Percentiles rank a stretch among this genome's conserved stretches.
phyloP scores from a whole-genome alignment of 2,888 invertebrate species.

The Torymus auratus region DNA sequence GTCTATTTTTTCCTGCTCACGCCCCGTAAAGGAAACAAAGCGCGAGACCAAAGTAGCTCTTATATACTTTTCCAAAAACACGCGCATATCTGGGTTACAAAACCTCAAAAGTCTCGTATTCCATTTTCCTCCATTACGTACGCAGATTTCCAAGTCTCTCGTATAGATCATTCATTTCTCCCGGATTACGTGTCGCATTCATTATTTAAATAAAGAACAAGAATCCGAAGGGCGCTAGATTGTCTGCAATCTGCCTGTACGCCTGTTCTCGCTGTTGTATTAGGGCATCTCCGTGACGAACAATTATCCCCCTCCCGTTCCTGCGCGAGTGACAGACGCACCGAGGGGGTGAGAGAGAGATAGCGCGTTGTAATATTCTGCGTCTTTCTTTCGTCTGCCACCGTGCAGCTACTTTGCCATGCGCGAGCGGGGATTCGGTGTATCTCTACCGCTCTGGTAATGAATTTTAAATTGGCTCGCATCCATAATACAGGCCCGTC shows the following conservation, averaged over 20 bases:
- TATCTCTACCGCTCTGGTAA: constrained; percentile 66
- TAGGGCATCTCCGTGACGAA: constrained; percentile 70
- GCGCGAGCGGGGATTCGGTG: constrained; percentile 46
- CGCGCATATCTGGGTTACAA: no score
- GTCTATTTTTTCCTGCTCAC: constrained; percentile 32
- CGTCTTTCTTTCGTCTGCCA: constrained; percentile 16
- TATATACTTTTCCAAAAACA: constrained; percentile 3
- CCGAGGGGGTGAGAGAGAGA: constrained; percentile 55
- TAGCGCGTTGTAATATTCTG: constrained; percentile 27
- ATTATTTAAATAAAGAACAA: constrained; percentile 76
- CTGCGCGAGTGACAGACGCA: constrained; percentile 56
- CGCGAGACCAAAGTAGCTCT: constrained; percentile 2
- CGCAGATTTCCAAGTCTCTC: constrained; percentile 69
- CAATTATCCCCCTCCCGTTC: constrained; percentile 72
- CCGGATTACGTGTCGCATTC: constrained; percentile 54
- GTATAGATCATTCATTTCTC: constrained; percentile 74
- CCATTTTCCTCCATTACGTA: neutral
- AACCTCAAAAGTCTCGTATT: constrained; percentile 39
- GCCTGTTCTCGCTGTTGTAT: constrained; percentile 50
- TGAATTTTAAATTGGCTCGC: constrained; percentile 76
- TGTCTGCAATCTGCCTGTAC: constrained; percentile 53
- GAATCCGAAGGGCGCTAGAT: constrained; percentile 68
- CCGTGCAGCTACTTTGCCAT: constrained; percentile 15
- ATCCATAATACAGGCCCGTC: constrained; percentile 74
- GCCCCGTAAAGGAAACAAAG: neutral